Percentiles rank a stretch among this genome's conserved stretches.
These are phyloP conservation scores for Leptinotarsa peninsularis DNA, from an alignment of 2,888 invertebrate species.

Conservation along the genomic window DNA sequence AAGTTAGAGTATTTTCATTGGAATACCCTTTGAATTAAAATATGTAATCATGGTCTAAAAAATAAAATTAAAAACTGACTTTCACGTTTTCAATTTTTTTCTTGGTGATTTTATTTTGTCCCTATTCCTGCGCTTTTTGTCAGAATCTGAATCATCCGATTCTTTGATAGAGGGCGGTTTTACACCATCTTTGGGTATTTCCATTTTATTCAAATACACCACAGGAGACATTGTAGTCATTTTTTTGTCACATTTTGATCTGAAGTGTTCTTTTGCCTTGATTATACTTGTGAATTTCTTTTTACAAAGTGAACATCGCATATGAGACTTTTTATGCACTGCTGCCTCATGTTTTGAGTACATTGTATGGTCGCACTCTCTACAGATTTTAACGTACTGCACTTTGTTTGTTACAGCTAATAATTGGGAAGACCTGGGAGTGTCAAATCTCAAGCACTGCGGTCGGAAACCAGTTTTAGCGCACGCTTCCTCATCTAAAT, in stretches of 20 bases:
- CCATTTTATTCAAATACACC: constrained; percentile 15
- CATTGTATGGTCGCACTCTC: constrained; percentile 29
- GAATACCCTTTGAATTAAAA: no score
- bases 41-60: not conserved
- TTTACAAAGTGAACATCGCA: constrained; percentile 38
- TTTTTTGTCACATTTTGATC: constrained; percentile 30
- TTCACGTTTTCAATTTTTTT: constrained; percentile 10
- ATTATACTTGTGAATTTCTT: constrained; percentile 36
- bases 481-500: not conserved
- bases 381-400: constrained; percentile 32
- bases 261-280: constrained; percentile 30
- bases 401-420: constrained; percentile 25
- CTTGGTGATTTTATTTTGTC: not conserved
- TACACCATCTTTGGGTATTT: not conserved
- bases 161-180: not conserved
- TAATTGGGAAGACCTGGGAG: constrained; percentile 27
- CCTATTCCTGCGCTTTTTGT: not conserved
- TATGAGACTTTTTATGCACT: constrained; percentile 34
- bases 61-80: not conserved
- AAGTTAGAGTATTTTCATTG: no score
- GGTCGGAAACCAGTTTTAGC: not conserved
- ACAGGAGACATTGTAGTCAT: constrained; percentile 17
- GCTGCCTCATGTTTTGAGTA: constrained; percentile 31
- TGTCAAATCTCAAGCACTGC: not conserved
- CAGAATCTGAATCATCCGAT: not conserved